Evolutionary conservation across 2,797 vertebrate species (phyloP), one percentile per base, ranked within the genome.

Genomic region (Crax fasciolata): DNA sequence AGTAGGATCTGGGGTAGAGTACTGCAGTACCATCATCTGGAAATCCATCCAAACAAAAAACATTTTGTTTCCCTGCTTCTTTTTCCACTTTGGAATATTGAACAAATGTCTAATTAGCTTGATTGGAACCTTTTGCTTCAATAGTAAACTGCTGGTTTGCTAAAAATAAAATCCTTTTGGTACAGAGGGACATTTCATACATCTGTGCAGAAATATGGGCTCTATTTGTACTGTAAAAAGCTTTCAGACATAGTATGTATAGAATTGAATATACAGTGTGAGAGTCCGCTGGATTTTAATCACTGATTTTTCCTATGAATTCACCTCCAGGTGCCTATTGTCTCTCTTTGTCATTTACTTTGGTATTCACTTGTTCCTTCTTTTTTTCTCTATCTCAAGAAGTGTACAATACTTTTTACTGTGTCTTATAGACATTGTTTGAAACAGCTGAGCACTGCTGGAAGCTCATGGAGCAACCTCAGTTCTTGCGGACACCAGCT

Each of bases 81-180:
- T 77, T 82, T 94, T 86, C 67, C 20, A 71, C 24, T 78, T 79
- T 46, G 57, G 28, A 38, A 32, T 79, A 57, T 65, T 93, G 62
- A 82, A 59, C 61, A 15, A 65, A 51, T 62, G 14, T 58, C 20
- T 74, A 23, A 58, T 93, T 85, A 82, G 32, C 57, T 87, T 62
- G 43, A 72, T 1, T 85, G 44, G 68, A 92, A 65, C 28, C 3
- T 91, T 85, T 89, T 91, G 23, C 52, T 83, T 85, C 30, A 38
- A 17, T 63, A 65, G 62, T 75, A 70, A 89, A 81, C 24, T 92
- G 54, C n/a, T 75, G 21, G 41, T 77, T 72, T 91, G 27, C 87
- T 86, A 83, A 73, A 96, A 95, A 58, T 65, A 80, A 74, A 89
- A 72, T 51, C 39, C 5, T 74, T 87, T 43, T 51, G n/a, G 20